Conservation (phyloP, 2,888 invertebrate species). For the Sphaerophoria rueppellii region DNA sequence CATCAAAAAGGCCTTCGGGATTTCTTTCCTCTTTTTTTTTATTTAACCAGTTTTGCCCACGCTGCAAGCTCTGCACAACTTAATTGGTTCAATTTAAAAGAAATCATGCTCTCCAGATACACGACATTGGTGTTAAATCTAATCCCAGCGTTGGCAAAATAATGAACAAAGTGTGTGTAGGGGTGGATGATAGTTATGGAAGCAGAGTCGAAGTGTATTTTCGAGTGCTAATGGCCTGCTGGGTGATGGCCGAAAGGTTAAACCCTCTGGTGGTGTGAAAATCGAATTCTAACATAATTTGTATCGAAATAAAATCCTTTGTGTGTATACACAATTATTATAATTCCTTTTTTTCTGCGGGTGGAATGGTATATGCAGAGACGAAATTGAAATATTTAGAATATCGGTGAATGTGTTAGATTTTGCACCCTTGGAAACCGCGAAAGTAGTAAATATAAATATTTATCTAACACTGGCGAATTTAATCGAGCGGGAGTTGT, state of each 20-base stretch:
- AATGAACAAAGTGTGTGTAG: slow-evolving; percentile 52
- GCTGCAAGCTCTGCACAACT: slow-evolving; percentile 54
- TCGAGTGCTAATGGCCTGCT: slow-evolving; percentile 61
- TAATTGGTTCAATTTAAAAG: slow-evolving; percentile 73
- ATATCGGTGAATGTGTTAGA: no score
- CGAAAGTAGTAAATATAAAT: no score
- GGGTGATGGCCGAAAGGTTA: neutral
- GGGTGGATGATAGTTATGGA: neutral
- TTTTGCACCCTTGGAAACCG: no score
- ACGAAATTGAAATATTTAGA: neutral
- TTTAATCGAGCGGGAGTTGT: no score
- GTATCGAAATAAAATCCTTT: neutral
- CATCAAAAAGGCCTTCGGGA: slow-evolving; percentile 38
- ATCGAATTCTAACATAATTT: neutral
- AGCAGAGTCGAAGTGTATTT: slow-evolving; percentile 11
- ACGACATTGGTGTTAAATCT: slow-evolving; percentile 54
- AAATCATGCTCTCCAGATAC: slow-evolving; percentile 70
- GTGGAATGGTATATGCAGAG: neutral
- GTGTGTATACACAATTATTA: slow-evolving; percentile 4
- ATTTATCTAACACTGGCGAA: no score
- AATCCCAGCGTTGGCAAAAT: slow-evolving; percentile 73
- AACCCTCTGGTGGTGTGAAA: neutral
- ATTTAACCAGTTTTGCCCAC: slow-evolving; percentile 54
- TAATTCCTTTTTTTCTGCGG: neutral
- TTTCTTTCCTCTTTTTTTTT: slow-evolving; percentile 29